These are phyloP conservation scores for Macquaria ambigua DNA, from an alignment of 2,113 vertebrate species.

Conservation along the genomic window DNA sequence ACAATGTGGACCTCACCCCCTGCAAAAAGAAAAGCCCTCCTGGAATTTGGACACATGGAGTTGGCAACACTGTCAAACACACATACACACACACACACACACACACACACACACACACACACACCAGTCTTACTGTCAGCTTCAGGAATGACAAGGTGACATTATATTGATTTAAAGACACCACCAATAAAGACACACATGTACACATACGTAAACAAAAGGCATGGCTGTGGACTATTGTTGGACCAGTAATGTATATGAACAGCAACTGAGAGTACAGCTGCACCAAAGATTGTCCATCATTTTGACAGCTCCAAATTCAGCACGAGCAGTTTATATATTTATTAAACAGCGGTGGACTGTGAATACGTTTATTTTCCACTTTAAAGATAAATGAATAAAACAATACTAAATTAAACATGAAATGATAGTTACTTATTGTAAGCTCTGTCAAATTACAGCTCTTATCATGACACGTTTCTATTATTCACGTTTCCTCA, in stretches of 20 bases:
- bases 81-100: slow-evolving; percentile 15
- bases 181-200: slow-evolving; percentile 10
- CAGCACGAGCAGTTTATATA: background rate
- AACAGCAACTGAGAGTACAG: slow-evolving; percentile 5
- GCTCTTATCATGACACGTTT: background rate
- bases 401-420: background rate
- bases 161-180: slow-evolving; percentile 31
- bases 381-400: background rate
- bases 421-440: background rate
- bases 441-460: background rate
- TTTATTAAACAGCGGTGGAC: background rate
- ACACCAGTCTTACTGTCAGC: background rate
- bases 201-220: slow-evolving; percentile 46
- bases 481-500: background rate
- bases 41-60: slow-evolving; percentile 31
- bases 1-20: background rate
- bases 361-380: slow-evolving; percentile 7
- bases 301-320: slow-evolving; percentile 4
- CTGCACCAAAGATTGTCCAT: slow-evolving; percentile 1
- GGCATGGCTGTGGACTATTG: slow-evolving; percentile 5
- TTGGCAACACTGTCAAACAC: background rate
- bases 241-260: background rate
- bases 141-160: slow-evolving; percentile 61
- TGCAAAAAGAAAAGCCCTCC: slow-evolving; percentile 25
- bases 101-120: background rate